Evolutionary conservation across 2,113 vertebrate species (phyloP).

Genomic region (Myiozetetes cayanensis): DNA sequence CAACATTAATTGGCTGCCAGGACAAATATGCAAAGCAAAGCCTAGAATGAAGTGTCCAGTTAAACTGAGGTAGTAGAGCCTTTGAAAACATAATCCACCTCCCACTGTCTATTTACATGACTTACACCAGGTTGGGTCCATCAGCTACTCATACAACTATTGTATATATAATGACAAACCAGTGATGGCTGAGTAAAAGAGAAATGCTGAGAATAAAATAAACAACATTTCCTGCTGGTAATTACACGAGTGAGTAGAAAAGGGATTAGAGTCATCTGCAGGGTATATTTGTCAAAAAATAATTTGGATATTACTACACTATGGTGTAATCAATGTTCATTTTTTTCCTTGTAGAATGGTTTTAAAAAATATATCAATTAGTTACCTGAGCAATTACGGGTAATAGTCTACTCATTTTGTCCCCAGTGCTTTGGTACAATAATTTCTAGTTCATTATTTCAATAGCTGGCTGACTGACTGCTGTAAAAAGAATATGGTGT

Average conservation of each 20-base stretch:
- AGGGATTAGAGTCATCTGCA: conserved; percentile 41
- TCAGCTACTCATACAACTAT: conserved; percentile 42
- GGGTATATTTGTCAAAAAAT: conserved; percentile 37
- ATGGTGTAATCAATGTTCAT: neutral
- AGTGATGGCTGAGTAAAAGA: conserved; percentile 7
- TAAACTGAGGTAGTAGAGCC: conserved; percentile 80
- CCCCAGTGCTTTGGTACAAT: conserved; percentile 63
- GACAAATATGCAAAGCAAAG: conserved; percentile 49
- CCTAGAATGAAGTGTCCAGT: conserved; percentile 67
- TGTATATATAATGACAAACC: conserved; percentile 48
- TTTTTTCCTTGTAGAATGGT: neutral
- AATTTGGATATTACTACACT: conserved; percentile 3
- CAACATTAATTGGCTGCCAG: conserved; percentile 38
- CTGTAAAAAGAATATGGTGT: conserved; percentile 51
- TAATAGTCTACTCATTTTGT: neutral
- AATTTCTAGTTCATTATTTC: conserved; percentile 45
- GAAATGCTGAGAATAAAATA: conserved; percentile 40
- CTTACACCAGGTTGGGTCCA: conserved; percentile 67
- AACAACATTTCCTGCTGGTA: conserved; percentile 50
- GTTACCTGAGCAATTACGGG: conserved; percentile 72
- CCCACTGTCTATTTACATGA: conserved; percentile 66
- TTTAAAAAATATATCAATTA: conserved; percentile 55
- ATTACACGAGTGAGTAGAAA: conserved; percentile 43
- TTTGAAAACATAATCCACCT: conserved; percentile 65
- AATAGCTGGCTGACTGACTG: conserved; percentile 55